Base-by-base conservation (phyloP, 2,113 vertebrate species). In the Leuciscus idus region DNA sequence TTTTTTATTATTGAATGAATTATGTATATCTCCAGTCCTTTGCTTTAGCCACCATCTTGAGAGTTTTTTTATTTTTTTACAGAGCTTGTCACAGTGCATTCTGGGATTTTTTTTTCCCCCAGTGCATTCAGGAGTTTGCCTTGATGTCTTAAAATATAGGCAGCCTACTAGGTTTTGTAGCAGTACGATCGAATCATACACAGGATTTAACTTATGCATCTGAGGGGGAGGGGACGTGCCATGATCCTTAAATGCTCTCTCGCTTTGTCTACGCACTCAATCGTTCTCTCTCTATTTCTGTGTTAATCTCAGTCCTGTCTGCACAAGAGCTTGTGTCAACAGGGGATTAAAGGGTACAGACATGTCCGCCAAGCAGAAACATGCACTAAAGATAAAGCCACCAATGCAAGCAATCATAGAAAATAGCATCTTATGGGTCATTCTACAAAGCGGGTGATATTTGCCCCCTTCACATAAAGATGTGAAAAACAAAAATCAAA, bases 331-430 rank as follows among this genome's bases (percentile, higher is more conserved):
- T 68, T 87, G 89, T 91, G 91, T 93, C 92, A 94, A 92, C 92
- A 93, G 91, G 78, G 90, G 92, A 92, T 92, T 92, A 93, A 90
- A 88, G 87, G 87, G 84, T 93, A 90, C 92, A 88, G 91, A 89
- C 17, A 23, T 82, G 89, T 80, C 84, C 30, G 17, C 26, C 26
- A 46, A 55, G 39, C 36, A 30, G 74, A 81, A 17, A 81, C 26
- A 50, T 52, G 48, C 55, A 64, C n/a, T 83, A 66, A 66, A 86
- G 21, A 85, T 64, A 74, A 55, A 61, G 30, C 57, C 33, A 72
- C 28, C 11, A 30, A 68, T 0, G 26, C 80, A 79, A 59, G 73
- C 28, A 75, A 77, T 59, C 15, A 62, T 50, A 70, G 6, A 84
- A 68, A 83, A 57, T 57, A 39, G 50, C 39, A 52, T 81, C 15